Conservation (phyloP, 30 jellyfish, hydroid and myxozoan species). For the Aurelia aurita complex sp. Pacific region DNA sequence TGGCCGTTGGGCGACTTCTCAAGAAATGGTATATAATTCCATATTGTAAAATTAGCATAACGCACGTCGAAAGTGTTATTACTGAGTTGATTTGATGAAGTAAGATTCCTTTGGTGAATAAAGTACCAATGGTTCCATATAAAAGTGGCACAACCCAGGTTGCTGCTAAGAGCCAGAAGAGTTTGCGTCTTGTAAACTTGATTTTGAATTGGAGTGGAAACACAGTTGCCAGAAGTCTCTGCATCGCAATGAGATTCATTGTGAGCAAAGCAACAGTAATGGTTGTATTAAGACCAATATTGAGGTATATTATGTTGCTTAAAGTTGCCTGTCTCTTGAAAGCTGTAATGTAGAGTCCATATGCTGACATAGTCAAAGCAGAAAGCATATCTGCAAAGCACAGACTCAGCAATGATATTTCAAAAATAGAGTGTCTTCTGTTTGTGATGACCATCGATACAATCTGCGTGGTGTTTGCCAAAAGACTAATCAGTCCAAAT, state of each 20-base stretch:
- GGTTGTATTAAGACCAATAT: neutral
- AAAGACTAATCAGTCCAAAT: neutral
- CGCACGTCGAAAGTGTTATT: neutral
- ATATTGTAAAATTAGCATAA: neutral
- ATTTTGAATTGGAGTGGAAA: conserved; percentile 4
- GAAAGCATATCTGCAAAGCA: conserved; percentile 7
- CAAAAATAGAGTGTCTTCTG: neutral
- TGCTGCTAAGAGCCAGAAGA: neutral
- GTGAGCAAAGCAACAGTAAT: neutral
- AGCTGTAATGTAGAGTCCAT: neutral
- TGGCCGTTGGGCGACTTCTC: neutral
- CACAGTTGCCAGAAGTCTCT: conserved; percentile 2
- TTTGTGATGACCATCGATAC: neutral
- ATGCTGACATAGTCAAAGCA: neutral
- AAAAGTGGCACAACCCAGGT: neutral
- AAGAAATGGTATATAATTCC: neutral
- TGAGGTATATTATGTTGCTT: neutral
- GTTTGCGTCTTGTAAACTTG: neutral
- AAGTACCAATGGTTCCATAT: neutral
- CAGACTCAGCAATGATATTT: neutral
- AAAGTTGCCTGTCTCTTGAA: neutral
- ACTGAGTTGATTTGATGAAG: neutral
- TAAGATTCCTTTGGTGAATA: neutral
- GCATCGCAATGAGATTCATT: conserved; percentile 1
- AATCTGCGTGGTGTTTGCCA: conserved; percentile 1